Evolutionary conservation across 2,797 vertebrate genomes (phyloP).

Genomic region (Eupleurogrammus muticus): DNA sequence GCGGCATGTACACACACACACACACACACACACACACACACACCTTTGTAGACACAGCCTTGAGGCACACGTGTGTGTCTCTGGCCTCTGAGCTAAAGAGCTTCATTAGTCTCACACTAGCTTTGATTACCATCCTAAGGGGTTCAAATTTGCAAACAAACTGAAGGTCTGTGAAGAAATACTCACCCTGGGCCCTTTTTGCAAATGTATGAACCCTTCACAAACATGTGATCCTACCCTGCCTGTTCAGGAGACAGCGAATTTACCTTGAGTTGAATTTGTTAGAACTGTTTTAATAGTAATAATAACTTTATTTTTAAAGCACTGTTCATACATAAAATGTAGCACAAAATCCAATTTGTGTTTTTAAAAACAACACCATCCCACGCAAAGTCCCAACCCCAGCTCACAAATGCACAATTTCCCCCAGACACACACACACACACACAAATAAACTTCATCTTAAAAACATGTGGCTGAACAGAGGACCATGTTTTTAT

Average conservation of each 20-base stretch:
- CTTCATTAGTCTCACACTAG: conserved; percentile 78
- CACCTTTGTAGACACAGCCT: conserved; percentile 42
- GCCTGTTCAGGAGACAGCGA: conserved; percentile 21
- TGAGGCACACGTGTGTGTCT: conserved; percentile 53
- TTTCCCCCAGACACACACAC: too few species aligned
- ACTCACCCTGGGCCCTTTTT: conserved; percentile 38
- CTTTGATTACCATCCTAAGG: conserved; percentile 79
- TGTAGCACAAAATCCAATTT: too few species aligned
- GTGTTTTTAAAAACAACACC: too few species aligned
- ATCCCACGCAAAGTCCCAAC: too few species aligned
- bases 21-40: conserved; percentile 7
- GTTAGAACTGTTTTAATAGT: too few species aligned
- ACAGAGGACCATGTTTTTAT: too few species aligned
- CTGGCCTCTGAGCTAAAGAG: conserved; percentile 74
- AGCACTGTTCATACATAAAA: too few species aligned
- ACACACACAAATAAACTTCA: too few species aligned
- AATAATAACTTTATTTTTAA: too few species aligned
- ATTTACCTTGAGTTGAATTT: conserved; percentile 30
- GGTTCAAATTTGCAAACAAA: conserved; percentile 79
- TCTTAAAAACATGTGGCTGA: too few species aligned
- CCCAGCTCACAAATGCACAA: too few species aligned
- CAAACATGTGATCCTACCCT: conserved; percentile 38
- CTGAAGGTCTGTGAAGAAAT: conserved; percentile 60
- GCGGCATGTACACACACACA: conserved; percentile 3
- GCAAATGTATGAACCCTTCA: conserved; percentile 42